Conservation (phyloP, 2,888 invertebrate genomes). For the Macropis europaea region DNA sequence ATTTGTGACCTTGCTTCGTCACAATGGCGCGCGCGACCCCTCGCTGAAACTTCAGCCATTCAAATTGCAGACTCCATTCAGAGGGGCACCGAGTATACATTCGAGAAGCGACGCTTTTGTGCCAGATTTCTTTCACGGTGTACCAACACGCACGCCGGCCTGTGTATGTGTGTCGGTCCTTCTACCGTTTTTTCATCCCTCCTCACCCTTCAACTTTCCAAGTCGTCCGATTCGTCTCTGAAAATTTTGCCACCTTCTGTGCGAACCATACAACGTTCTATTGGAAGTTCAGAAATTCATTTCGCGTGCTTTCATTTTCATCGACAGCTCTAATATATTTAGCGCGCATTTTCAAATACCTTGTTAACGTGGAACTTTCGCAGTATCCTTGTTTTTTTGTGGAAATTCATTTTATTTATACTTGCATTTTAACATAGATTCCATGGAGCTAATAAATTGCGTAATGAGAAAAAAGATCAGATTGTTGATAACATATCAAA, state of each 20-base stretch:
- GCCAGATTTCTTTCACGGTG: slow-evolving; percentile 70
- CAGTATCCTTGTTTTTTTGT: too few relatives aligned
- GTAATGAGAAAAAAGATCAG: not conserved
- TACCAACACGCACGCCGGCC: slow-evolving; percentile 40
- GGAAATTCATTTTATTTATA: not conserved
- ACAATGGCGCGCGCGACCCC: slow-evolving; percentile 75
- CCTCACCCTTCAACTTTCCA: slow-evolving; percentile 41
- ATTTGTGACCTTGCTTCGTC: slow-evolving; percentile 78
- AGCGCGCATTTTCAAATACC: too few relatives aligned
- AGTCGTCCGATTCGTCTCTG: slow-evolving; percentile 35
- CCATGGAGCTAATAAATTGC: not conserved
- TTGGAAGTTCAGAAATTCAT: not conserved
- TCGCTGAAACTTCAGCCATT: slow-evolving; percentile 74
- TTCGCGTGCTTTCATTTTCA: not conserved
- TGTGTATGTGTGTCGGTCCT: slow-evolving; percentile 55
- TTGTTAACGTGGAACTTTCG: too few relatives aligned
- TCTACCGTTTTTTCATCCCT: slow-evolving; percentile 57
- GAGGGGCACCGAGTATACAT: slow-evolving; percentile 64
- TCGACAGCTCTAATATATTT: too few relatives aligned
- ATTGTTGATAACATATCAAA: too few relatives aligned
- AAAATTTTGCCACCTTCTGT: slow-evolving; percentile 26
- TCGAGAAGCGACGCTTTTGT: slow-evolving; percentile 70
- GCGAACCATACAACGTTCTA: not conserved
- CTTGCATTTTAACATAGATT: not conserved
- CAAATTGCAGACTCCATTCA: slow-evolving; percentile 79